Evolutionary conservation across 2,113 vertebrate species (phyloP).

Genomic region (Nibea coibor): DNA sequence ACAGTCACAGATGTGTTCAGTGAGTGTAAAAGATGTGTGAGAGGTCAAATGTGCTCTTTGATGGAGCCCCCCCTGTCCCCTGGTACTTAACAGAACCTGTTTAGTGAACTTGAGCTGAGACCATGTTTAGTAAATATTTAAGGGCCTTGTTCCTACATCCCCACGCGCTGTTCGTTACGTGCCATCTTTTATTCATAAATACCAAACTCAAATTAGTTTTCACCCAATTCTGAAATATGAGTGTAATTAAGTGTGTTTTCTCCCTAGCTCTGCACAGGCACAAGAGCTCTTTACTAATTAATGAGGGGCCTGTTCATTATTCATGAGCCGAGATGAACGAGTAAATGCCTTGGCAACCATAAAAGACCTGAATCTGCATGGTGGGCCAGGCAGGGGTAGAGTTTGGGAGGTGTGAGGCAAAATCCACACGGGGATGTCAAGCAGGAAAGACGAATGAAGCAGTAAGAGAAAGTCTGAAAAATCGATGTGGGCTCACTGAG

Average conservation of each 20-base stretch:
- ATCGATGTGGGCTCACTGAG: constrained; percentile 5
- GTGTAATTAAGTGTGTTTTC: constrained; percentile 81
- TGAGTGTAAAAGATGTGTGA: constrained; percentile 20
- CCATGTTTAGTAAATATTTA: constrained; percentile 82
- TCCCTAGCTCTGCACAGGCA: constrained; percentile 60
- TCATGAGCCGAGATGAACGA: constrained; percentile 76
- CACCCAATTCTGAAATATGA: constrained; percentile 82
- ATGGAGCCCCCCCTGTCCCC: constrained; percentile 2
- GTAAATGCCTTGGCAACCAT: constrained; percentile 76
- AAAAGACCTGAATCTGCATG: constrained; percentile 59
- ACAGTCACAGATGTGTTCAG: constrained; percentile 12
- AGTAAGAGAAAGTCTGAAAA: constrained; percentile 2
- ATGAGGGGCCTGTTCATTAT: constrained; percentile 79
- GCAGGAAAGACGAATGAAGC: constrained; percentile 9
- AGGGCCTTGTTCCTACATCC: constrained; percentile 78
- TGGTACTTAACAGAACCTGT: constrained; percentile 44
- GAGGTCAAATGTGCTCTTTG: constrained; percentile 30
- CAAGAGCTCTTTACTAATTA: constrained; percentile 80
- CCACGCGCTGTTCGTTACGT: constrained; percentile 78
- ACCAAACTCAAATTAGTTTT: constrained; percentile 82
- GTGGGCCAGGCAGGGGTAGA: constrained; percentile 27
- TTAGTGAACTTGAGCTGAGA: constrained; percentile 60
- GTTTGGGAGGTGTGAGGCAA: constrained; percentile 34
- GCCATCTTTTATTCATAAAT: constrained; percentile 87
- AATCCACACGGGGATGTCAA: constrained; percentile 2